Evolutionary conservation across 2,888 invertebrate genomes (phyloP), one percentile per base, ranked within the genome.

Genomic region (Cryptocheilus praepositus): DNA sequence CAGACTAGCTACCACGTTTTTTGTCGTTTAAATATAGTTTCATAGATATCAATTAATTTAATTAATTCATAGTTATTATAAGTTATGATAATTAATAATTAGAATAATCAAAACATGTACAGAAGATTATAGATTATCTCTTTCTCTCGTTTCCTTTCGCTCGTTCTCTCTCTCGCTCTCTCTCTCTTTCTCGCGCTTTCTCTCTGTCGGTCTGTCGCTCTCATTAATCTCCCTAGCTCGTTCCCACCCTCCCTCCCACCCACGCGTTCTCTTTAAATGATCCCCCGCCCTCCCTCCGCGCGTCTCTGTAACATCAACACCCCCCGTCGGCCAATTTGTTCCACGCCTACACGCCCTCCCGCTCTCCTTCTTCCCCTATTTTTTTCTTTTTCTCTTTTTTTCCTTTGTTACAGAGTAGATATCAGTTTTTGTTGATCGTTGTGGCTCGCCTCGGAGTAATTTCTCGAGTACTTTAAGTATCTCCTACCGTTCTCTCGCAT

Each of bases 91-190:
- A 87, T 85, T 83, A 83, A 87, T 88, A 82, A 85, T 86, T 85
- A 82, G 80, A 87, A 86, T 85, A 88, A 88, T 87, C 80, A 87
- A 87, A 87, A 87, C 86, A 86, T 87, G 85, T 87, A 88, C 85
- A 85, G 86, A 88, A 88, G 88, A 85, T 86, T 87, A 85, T 85
- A 85, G 85, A 86, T 86, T 84, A 83, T 83, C 75, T 84, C 49
- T 49, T 49, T 72, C 77, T 67, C 66, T 45, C 64, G 74, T 74
- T 70, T 59, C 63, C 71, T 53, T 66, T 57, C 59, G 4, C 54
- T 55, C 59, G 58, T 61, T 70, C 66, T 68, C 71, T 64, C 56
- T 63, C 61, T 63, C 56, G 65, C 55, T 67, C 54, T 58, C 51
- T 64, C 55, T 67, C 61, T 57, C 65, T 57, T 61, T 55, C 43